Conservation (phyloP, 2,113 vertebrate genomes). For the Eclectus roratus region DNA sequence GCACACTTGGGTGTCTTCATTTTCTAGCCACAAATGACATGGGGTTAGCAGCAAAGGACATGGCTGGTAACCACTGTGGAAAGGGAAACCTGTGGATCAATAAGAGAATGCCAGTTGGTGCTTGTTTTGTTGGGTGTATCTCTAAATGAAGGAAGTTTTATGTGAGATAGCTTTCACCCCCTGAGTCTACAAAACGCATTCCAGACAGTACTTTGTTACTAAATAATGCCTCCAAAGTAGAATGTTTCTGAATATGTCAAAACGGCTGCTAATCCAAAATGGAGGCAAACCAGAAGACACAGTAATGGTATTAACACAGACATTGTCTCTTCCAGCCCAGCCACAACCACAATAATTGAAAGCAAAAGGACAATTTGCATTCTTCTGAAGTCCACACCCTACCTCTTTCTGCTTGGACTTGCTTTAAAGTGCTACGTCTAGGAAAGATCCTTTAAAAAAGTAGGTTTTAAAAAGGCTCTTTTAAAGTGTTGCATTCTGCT, state of each 20-base stretch:
- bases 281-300: not conserved
- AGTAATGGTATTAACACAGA: not conserved
- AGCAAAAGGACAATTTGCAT: not conserved
- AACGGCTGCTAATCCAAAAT: not conserved
- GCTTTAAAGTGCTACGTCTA: not conserved
- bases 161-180: not conserved
- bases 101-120: slow-evolving; percentile 21
- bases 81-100: slow-evolving; percentile 54
- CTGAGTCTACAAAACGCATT: not conserved
- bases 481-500: not conserved
- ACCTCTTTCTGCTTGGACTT: not conserved
- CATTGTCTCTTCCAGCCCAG: not conserved
- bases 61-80: slow-evolving; percentile 22
- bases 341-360: not conserved
- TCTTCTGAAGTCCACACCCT: not conserved
- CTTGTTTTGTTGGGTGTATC: not conserved
- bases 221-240: not conserved
- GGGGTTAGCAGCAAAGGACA: slow-evolving; percentile 24
- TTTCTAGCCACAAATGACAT: slow-evolving; percentile 46
- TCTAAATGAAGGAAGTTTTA: not conserved
- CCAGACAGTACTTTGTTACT: not conserved
- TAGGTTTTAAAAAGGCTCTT: not conserved
- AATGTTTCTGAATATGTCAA: not conserved
- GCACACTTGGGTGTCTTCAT: slow-evolving; percentile 53
- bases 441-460: not conserved